Evolutionary conservation across 2,113 vertebrate species (phyloP).

Genomic region (Phycodurus eques): DNA sequence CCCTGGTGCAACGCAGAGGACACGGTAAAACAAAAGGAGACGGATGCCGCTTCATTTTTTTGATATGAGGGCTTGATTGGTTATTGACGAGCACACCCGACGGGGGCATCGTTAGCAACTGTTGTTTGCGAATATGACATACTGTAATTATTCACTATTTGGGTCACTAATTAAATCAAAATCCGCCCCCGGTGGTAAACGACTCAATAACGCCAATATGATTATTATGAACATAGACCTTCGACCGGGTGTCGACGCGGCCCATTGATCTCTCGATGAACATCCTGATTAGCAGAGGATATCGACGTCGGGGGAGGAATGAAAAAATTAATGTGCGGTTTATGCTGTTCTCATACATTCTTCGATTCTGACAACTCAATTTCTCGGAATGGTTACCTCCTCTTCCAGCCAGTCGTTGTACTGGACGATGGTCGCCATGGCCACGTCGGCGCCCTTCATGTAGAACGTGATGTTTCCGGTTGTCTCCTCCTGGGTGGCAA

Average conservation of each 20-base stretch:
- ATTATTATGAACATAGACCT: conserved; percentile 76
- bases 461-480: conserved; percentile 95
- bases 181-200: conserved; percentile 68
- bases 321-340: background rate
- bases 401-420: conserved; percentile 98
- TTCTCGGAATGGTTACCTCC: conserved; percentile 76
- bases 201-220: conserved; percentile 84
- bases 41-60: conserved; percentile 55
- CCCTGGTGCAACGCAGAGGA: conserved; percentile 47
- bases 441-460: conserved; percentile 95
- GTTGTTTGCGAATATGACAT: conserved; percentile 73
- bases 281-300: conserved; percentile 34
- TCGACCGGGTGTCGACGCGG: conserved; percentile 22
- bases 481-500: conserved; percentile 83
- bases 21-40: conserved; percentile 43
- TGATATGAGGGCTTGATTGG: conserved; percentile 75
- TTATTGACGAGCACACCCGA: conserved; percentile 76
- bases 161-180: conserved; percentile 77
- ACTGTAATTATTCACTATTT: conserved; percentile 65
- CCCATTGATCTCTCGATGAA: conserved; percentile 26
- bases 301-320: background rate
- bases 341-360: background rate
- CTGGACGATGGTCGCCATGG: conserved; percentile 95
- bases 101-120: conserved; percentile 54
- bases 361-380: background rate